Base-by-base conservation (phyloP, 2,113 vertebrate genomes). In the Corythaixoides concolor region DNA sequence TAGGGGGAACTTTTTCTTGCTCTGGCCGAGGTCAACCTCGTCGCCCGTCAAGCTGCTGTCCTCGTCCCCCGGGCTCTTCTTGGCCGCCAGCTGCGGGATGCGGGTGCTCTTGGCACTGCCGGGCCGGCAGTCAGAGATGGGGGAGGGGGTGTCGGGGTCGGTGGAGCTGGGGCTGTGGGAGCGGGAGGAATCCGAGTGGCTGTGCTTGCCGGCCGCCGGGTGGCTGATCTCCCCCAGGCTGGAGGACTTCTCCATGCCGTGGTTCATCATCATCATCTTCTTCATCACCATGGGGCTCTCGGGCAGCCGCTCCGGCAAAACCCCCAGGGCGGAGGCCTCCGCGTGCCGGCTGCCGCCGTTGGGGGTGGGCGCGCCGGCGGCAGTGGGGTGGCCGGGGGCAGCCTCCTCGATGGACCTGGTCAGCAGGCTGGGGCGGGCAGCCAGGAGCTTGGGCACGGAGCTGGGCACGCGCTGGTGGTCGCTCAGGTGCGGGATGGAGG, bases 1-100 rank as follows among this genome's bases (percentile, higher is more conserved):
- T 95, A 99, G 99, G 95, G 99, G 98, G 97, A 99, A 99, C 97
- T 99, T 99, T 98, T 99, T 99, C 98, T 99, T 99, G 97, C 98
- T 98, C 93, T 98, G 98, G 85, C 97, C 97, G 27, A 98, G 98
- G 96, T 99, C 99, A 45, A 99, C 99, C 94, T 99, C 99, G 93
- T 99, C 99, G 3, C 99, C 99, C 2, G 98, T 99, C 74, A 99
- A 98, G 94, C 98, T 98, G 75, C 99, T 99, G 98, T 99, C 99
- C 91, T 99, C 99, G 93, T 99, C 99, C 91, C 98, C 96, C 4
- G 88, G 89, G 33, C 97, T 98, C 98, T 99, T 99, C 98, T 99
- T 99, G 90, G 98, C 96, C 22, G 99, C 99, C 94, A 99, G 98
- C 97, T 99, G 99, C 11, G 99, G 99, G 98, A 99, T 99, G 90